phyloP scores from a whole-genome alignment of 1,140 invertebrate species.

The Drosophila athabasca region DNA sequence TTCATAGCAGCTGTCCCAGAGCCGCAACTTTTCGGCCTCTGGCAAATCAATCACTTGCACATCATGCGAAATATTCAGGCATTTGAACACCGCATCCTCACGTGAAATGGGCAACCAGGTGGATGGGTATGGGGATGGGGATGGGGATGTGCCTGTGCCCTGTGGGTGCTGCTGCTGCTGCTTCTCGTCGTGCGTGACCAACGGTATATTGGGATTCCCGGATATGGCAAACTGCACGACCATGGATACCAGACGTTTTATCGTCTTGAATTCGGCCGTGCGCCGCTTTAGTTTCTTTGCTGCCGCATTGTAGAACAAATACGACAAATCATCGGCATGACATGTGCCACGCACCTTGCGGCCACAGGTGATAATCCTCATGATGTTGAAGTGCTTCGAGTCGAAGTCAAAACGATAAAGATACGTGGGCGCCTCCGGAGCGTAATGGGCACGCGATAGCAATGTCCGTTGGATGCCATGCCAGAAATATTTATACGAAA shows the following conservation, averaged over 20 bases:
- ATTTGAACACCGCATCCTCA: constrained; percentile 73
- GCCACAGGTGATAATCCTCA: constrained; percentile 83
- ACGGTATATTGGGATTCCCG: constrained; percentile 74
- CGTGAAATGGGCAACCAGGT: constrained; percentile 63
- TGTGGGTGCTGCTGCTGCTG: constrained; percentile 7
- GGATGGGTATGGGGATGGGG: too few species aligned
- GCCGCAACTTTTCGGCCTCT: constrained; percentile 83
- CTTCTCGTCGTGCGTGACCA: constrained; percentile 48
- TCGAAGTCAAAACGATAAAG: constrained; percentile 84
- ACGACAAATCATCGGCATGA: constrained; percentile 88
- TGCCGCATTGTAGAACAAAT: constrained; percentile 86
- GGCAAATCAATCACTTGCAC: constrained; percentile 83
- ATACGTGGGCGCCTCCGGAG: constrained; percentile 81
- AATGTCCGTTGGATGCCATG: constrained; percentile 83
- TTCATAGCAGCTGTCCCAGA: constrained; percentile 84
- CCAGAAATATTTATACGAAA: constrained; percentile 84
- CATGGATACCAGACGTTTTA: constrained; percentile 80
- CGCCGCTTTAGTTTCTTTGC: constrained; percentile 82
- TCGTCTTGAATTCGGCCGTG: constrained; percentile 81
- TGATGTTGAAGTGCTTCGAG: constrained; percentile 77
- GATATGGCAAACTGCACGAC: constrained; percentile 83
- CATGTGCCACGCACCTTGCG: constrained; percentile 84
- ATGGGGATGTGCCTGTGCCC: not conserved
- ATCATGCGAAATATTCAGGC: constrained; percentile 84
- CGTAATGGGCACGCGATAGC: constrained; percentile 69